Percentiles rank a stretch among this genome's conserved stretches.
Evolutionary conservation across 2,888 invertebrate genomes (phyloP).

Genomic region (Ectemnius cavifrons): DNA sequence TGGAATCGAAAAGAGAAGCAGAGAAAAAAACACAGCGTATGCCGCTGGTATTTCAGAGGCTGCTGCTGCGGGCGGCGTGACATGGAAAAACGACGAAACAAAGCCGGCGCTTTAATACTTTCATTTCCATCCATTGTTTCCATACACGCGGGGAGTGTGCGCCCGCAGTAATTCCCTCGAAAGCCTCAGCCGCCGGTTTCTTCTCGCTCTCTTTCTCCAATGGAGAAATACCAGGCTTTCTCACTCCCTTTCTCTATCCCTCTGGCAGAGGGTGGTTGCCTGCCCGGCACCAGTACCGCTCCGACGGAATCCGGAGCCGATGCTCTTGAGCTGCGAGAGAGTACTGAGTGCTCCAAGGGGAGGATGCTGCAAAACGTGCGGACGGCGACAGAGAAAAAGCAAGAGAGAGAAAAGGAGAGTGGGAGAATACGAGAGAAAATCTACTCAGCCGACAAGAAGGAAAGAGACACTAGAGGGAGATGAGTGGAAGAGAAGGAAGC

Average conservation of each 20-base stretch:
- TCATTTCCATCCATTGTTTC: constrained; percentile 8
- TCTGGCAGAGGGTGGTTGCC: neutral
- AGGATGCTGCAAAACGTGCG: constrained; percentile 10
- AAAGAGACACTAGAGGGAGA: neutral
- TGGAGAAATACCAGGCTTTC: neutral
- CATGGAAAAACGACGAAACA: constrained; percentile 5
- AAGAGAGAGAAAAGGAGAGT: neutral
- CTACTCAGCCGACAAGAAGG: constrained; percentile 1
- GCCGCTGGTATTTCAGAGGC: too few relatives aligned
- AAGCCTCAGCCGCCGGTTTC: neutral
- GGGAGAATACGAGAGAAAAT: constrained; percentile 3
- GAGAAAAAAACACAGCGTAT: too few relatives aligned
- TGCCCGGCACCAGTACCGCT: too few relatives aligned
- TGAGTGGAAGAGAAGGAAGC: constrained; percentile 38
- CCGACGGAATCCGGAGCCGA: too few relatives aligned
- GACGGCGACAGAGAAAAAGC: neutral
- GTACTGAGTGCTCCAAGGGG: too few relatives aligned
- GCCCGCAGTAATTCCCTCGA: neutral
- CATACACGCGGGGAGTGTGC: neutral
- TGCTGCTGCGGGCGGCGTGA: neutral
- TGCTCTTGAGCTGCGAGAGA: too few relatives aligned
- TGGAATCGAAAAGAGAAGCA: too few relatives aligned
- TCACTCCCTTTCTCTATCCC: neutral
- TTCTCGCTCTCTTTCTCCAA: constrained; percentile 2
- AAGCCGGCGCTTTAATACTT: constrained; percentile 1